phyloP scores from a whole-genome alignment of 2,113 vertebrate species.

The Chinchilla lanigera region DNA sequence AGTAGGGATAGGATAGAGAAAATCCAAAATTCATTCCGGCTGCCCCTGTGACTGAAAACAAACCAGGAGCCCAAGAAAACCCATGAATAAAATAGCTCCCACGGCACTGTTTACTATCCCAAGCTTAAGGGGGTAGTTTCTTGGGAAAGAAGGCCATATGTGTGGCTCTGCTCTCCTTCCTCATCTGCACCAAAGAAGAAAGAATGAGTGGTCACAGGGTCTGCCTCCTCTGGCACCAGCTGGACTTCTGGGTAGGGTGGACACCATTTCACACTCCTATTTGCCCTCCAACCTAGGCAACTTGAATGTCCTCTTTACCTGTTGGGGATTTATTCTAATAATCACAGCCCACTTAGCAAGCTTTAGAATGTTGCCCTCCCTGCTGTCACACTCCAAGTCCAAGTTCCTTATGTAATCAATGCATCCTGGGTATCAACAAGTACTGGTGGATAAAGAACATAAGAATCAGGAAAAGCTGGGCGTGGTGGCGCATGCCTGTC shows the following conservation, averaged over 20 bases:
- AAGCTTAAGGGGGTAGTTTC: not conserved
- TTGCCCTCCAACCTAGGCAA: not conserved
- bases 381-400: not conserved
- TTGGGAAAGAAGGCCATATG: not conserved
- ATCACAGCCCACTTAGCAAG: not conserved
- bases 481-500: not conserved
- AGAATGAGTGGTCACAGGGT: not conserved
- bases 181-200: not conserved
- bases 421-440: not conserved
- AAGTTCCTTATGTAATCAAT: conserved; percentile 19
- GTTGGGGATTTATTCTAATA: not conserved
- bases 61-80: not conserved
- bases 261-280: not conserved
- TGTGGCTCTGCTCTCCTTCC: not conserved
- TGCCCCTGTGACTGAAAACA: not conserved
- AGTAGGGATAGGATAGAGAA: not conserved
- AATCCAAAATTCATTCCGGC: not conserved
- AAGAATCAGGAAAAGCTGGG: not conserved
- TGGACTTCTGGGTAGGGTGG: not conserved
- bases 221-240: not conserved
- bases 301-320: not conserved
- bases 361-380: conserved; percentile 43
- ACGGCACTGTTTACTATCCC: not conserved
- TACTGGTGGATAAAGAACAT: conserved; percentile 27
- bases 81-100: not conserved